Evolutionary conservation across 2,113 vertebrate genomes (phyloP), one percentile per base, ranked within the genome.

Genomic region (Sinocyclocheilus grahami): DNA sequence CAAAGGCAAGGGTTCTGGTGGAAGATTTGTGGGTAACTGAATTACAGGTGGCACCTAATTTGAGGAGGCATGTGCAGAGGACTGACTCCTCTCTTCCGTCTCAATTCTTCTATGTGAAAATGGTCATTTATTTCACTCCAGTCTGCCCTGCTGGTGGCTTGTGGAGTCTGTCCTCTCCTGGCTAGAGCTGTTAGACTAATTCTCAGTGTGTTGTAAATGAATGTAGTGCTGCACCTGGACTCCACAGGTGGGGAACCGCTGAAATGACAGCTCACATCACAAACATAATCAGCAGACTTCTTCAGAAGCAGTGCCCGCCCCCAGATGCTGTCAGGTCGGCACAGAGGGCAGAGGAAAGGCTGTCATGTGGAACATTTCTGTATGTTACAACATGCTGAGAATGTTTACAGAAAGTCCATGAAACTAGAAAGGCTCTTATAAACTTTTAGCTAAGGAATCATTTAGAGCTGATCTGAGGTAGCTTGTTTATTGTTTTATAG

Each of bases 191-290:
- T 69, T 74, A 86, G 55, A 78, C 76, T 39, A 20, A 51, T 60
- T 67, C 81, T 53, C 84, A 72, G 78, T 84, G 65, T 39, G 76
- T 74, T 46, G 86, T 85, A 86, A 81, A 89, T 84, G 82, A 86
- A 85, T 87, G 86, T 74, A 75, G 20, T 11, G 51, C 81, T 76
- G 80, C 89, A 90, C 89, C 87, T 90, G 88, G 76, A 77, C 88
- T 71, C 89, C 83, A 77, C 88, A 87, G 88, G 90, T 80, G 82
- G 82, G 37, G 58, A 39, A 81, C 85, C 72, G 24, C 53, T 18
- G 82, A 62, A 86, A 84, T 89, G 91, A 89, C 89, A 90, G 91
- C 89, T 89, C 86, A 77, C 89, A 85, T 82, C 83, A 87, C 84
- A 88, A 78, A 88, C 86, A 89, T 87, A 74, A 89, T 88, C 83